Evolutionary conservation across 2,797 vertebrate species (phyloP).

Genomic region (Crypturellus tataupa): DNA sequence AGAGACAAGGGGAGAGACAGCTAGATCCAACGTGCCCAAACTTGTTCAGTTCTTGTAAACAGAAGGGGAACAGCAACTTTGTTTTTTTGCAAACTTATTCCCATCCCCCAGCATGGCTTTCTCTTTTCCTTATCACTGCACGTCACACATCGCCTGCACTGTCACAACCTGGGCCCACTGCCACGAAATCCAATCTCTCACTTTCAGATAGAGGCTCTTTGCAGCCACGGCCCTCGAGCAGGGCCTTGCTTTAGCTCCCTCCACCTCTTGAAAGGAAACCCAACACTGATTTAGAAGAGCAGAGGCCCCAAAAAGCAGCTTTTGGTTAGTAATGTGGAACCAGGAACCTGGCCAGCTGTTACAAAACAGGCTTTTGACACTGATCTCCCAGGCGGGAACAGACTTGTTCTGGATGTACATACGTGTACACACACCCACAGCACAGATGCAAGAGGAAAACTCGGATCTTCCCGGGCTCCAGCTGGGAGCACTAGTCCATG

Average conservation of each 20-base stretch:
- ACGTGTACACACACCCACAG: slow-evolving; percentile 43
- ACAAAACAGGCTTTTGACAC: slow-evolving; percentile 67
- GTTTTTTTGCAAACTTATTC: not conserved
- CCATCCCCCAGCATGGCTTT: not conserved
- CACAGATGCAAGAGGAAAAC: slow-evolving; percentile 41
- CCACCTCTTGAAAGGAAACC: not conserved
- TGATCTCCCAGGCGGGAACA: slow-evolving; percentile 69
- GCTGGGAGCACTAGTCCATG: slow-evolving; percentile 10
- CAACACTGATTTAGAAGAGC: not conserved
- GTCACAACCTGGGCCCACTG: not conserved
- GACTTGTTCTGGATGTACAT: slow-evolving; percentile 46
- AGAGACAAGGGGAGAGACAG: slow-evolving; percentile 23
- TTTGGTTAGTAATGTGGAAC: slow-evolving; percentile 67
- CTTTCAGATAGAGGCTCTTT: rapidly evolving
- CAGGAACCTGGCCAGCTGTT: slow-evolving; percentile 67
- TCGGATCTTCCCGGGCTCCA: not conserved
- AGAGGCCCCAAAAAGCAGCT: not conserved
- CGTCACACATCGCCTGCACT: not conserved
- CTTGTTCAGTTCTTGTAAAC: not conserved
- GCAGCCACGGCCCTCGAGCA: not conserved
- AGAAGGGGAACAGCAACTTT: slow-evolving; percentile 2
- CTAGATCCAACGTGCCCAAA: not conserved
- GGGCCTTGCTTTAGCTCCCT: not conserved
- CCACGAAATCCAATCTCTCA: rapidly evolving
- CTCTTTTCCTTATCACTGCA: not conserved